Base-by-base conservation (phyloP, 2,888 invertebrate species). In the Apodemia duryi region DNA sequence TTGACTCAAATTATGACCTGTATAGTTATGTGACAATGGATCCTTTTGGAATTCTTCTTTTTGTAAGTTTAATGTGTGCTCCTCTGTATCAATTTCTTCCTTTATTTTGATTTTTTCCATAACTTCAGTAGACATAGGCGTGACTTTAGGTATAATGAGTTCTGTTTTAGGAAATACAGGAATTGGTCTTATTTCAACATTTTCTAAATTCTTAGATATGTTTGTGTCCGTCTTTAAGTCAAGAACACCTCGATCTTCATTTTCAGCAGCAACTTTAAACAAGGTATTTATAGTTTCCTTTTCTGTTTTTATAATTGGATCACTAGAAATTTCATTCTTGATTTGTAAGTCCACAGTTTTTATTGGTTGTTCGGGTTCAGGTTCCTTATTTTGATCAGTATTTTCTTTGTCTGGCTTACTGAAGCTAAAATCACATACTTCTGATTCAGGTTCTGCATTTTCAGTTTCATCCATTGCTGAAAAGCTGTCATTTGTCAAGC, bases 401-500 rank as follows among this genome's bases (percentile, higher is more conserved):
- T 77, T 84, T 71, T 87, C 88, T 77, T 89, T 90, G 67, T 90
- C 90, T 79, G 84, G 75, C 76, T 91, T 91, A 77, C 80, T 87
- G 71, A 90, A 87, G 77, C 89, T 91, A 77, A 91, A 92, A 72
- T 92, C 92, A 79, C 91, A 88, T 64, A 80, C 88, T 74, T 91
- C 92, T 64, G 86, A 80, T 73, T 92, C 92, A 43, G 88, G 84
- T 68, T 92, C 92, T 67, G 91, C 90, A 73, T 86, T 91, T 73
- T 94, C 95, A 68, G 93, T 92, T 75, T 94, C 94, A 80, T 96
- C 95, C 86, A 96, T 94, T 62, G 96, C 94, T 57, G 97, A 95
- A 76, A 96, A 97, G 76, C 97, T 97, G 79, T 97, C 97, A 70
- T 97, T 96, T 61, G 96, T 96, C 68, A 96, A 93, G 79, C 97